A percentile compares a stretch with the other conserved stretches of the same genome.
Conservation (phyloP, 1,140 invertebrate genomes). For the Gyrodactylus bullatarudis region DNA sequence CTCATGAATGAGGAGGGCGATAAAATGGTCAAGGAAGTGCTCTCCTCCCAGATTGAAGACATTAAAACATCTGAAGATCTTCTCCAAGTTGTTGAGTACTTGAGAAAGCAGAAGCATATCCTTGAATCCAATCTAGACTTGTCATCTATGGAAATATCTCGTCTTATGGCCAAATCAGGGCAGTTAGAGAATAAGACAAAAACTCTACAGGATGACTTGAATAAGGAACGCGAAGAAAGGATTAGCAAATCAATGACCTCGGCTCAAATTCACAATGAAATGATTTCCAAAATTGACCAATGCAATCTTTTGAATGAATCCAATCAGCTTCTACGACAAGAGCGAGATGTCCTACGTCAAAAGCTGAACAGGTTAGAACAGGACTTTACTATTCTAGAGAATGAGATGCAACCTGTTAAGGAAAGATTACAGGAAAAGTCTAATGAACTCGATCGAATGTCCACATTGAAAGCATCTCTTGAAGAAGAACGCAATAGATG, state of each 20-base stretch:
- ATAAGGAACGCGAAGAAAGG: background rate
- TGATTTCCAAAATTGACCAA: background rate
- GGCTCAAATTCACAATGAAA: background rate
- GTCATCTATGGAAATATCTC: background rate
- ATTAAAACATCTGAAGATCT: background rate
- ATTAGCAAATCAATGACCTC: background rate
- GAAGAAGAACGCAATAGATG: slow-evolving; percentile 3
- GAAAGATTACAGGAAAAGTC: background rate
- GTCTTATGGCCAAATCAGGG: background rate
- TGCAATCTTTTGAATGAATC: background rate
- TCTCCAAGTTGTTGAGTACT: background rate
- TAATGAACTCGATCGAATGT: background rate
- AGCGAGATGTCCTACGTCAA: background rate
- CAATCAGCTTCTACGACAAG: background rate
- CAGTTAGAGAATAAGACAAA: background rate
- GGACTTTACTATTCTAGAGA: background rate
- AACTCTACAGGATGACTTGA: background rate
- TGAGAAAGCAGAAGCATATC: background rate
- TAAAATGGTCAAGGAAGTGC: background rate
- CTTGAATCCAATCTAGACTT: background rate
- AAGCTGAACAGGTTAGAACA: background rate
- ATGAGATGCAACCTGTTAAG: background rate
- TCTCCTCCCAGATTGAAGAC: background rate
- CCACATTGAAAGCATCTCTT: background rate
- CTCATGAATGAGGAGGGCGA: background rate